Evolutionary conservation across 2,797 vertebrate species (phyloP).

Genomic region (Chelmon rostratus): DNA sequence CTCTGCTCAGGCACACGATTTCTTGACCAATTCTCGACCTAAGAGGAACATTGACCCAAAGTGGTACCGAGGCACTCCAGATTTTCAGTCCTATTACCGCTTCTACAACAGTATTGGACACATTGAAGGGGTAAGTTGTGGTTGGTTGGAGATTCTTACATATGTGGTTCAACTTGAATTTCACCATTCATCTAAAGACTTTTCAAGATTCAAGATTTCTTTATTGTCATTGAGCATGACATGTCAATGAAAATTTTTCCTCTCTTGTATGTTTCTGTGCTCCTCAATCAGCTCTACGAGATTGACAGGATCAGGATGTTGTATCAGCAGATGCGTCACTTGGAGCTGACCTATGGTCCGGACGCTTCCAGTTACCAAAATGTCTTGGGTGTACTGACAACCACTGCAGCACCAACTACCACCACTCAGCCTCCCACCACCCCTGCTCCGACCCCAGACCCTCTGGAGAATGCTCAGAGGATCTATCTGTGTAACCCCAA

Average conservation of each 20-base stretch:
- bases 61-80: conserved; percentile 80
- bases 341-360: conserved; percentile 80
- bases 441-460: conserved; percentile 64
- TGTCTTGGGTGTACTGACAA: conserved; percentile 71
- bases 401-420: conserved; percentile 58
- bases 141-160: neutral
- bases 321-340: conserved; percentile 87
- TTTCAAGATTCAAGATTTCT: no score
- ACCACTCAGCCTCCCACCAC: conserved; percentile 71
- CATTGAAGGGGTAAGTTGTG: conserved; percentile 81
- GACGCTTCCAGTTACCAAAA: conserved; percentile 83
- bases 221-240: no score
- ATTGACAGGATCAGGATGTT: conserved; percentile 84
- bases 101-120: conserved; percentile 88
- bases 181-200: neutral
- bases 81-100: conserved; percentile 87
- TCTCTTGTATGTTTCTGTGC: conserved; percentile 16
- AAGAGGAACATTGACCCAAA: conserved; percentile 79
- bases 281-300: conserved; percentile 78
- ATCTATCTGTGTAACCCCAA: conserved; percentile 82
- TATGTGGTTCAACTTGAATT: neutral
- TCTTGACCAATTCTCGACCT: conserved; percentile 78
- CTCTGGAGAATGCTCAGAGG: conserved; percentile 72
- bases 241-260: no score
- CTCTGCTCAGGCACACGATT: conserved; percentile 75